These are phyloP conservation scores for Crypturellus tataupa DNA, from an alignment of 2,797 vertebrate species.

Conservation along the genomic window DNA sequence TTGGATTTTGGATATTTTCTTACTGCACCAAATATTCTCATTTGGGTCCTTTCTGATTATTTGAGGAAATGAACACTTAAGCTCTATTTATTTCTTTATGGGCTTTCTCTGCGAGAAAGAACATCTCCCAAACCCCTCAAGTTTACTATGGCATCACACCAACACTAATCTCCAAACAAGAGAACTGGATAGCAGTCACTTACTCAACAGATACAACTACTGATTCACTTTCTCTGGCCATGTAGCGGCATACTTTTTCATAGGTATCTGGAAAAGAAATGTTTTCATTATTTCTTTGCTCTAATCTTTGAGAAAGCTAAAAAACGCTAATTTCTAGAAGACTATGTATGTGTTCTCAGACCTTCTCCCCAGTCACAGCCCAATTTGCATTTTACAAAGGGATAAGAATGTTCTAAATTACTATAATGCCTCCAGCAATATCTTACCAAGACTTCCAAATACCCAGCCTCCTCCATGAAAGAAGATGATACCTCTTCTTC, in stretches of 20 bases:
- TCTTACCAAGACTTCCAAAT: constrained; percentile 79
- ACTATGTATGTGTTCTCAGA: not conserved
- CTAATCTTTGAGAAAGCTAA: not conserved
- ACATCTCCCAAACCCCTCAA: not conserved
- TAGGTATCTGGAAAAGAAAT: constrained; percentile 80
- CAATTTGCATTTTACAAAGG: not conserved
- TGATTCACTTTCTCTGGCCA: constrained; percentile 82
- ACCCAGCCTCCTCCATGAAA: constrained; percentile 88
- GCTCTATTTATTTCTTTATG: not conserved
- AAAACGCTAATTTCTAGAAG: not conserved
- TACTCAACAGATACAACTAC: constrained; percentile 87
- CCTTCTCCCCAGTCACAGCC: not conserved
- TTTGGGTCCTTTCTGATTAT: not conserved
- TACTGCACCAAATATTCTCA: not conserved
- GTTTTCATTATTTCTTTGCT: not conserved
- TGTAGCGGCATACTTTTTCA: constrained; percentile 83
- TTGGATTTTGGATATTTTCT: not conserved
- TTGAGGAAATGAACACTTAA: not conserved
- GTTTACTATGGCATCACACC: not conserved
- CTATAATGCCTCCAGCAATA: not conserved
- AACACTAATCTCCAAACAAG: not conserved
- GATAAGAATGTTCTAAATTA: not conserved
- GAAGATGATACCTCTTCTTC: constrained; percentile 84
- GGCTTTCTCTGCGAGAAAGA: not conserved
- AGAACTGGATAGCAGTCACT: constrained; percentile 10